These are phyloP conservation scores for Alectura lathami DNA, from an alignment of 2,113 vertebrate species.

Conservation along the genomic window DNA sequence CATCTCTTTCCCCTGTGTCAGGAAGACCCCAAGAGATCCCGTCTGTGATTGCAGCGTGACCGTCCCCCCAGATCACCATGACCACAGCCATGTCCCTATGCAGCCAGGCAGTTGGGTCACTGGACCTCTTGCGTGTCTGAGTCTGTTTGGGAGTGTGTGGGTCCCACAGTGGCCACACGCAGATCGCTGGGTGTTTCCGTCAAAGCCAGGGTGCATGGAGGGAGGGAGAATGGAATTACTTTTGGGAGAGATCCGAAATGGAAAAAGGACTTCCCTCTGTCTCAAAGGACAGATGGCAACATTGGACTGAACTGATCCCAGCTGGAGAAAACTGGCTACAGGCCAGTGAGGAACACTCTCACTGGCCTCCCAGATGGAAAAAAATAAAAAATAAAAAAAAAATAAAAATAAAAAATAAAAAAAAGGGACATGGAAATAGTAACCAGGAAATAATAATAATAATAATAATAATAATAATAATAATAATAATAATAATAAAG, in stretches of 20 bases:
- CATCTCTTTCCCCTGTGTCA: neutral
- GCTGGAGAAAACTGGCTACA: constrained; percentile 52
- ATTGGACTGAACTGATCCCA: constrained; percentile 49
- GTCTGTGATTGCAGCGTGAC: neutral
- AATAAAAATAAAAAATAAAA: neutral
- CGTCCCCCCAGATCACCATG: neutral
- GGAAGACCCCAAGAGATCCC: neutral
- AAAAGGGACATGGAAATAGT: neutral
- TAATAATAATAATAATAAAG: neutral
- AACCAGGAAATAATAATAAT: neutral
- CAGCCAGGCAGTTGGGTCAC: fast-evolving
- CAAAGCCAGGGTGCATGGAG: fast-evolving
- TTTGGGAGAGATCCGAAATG: neutral
- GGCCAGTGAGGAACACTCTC: constrained; percentile 57
- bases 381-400: no score
- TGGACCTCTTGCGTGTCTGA: neutral
- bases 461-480: no score
- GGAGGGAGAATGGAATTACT: neutral
- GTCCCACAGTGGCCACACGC: neutral
- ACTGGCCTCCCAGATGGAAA: constrained; percentile 63
- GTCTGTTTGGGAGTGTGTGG: fast-evolving
- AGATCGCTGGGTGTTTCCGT: neutral
- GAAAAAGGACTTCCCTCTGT: constrained; percentile 20
- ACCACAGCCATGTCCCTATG: neutral
- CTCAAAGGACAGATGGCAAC: constrained; percentile 62